A percentile compares a stretch with the other conserved stretches of the same genome.
These are phyloP conservation scores for Nothocercus nigrocapillus DNA, from an alignment of 2,113 vertebrate genomes.

Conservation along the genomic window DNA sequence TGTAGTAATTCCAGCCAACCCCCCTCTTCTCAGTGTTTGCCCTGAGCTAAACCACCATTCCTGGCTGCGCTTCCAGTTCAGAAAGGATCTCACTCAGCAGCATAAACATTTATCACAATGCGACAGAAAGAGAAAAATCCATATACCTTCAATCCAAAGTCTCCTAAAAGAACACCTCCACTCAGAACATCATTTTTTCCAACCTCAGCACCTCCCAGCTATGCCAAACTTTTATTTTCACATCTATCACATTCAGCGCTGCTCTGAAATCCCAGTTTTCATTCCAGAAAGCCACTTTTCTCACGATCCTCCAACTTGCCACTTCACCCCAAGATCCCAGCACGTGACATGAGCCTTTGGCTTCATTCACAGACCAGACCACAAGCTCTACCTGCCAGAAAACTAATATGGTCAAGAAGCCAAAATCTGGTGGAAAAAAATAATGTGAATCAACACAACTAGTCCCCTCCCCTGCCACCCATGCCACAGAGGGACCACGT, in stretches of 20 bases:
- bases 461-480: neutral
- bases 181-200: neutral
- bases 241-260: neutral
- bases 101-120: fast-evolving
- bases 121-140: neutral
- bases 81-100: neutral
- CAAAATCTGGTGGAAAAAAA: neutral
- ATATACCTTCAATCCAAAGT: neutral
- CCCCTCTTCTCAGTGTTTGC: neutral
- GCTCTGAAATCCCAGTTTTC: neutral
- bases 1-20: neutral
- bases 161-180: neutral
- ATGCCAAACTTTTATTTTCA: neutral
- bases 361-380: neutral
- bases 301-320: neutral
- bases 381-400: neutral
- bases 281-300: neutral
- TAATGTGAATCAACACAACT: neutral
- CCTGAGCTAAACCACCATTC: neutral
- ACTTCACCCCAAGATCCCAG: neutral
- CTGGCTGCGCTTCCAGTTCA: neutral
- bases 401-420: neutral
- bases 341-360: fast-evolving
- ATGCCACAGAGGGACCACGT: neutral
- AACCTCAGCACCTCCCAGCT: neutral